phyloP scores from a whole-genome alignment of 2,113 vertebrate species.

The Platysteira castanea region DNA sequence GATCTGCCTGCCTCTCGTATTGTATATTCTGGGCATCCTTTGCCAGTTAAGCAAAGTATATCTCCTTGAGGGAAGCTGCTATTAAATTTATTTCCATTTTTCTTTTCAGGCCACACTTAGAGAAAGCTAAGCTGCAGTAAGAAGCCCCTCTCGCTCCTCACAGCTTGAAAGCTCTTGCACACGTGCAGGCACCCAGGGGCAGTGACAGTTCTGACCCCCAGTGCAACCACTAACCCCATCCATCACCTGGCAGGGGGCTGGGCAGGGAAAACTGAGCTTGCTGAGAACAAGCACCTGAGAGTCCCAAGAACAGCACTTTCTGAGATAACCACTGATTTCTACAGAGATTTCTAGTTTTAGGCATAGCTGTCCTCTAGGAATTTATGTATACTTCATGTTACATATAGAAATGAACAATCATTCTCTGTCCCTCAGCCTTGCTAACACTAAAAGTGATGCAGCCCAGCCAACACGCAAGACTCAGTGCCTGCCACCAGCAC shows the following conservation, averaged over 20 bases:
- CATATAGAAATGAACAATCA: neutral
- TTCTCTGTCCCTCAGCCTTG: neutral
- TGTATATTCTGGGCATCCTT: neutral
- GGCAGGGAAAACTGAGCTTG: neutral
- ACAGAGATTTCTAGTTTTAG: neutral
- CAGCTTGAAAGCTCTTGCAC: neutral
- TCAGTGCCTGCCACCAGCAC: neutral
- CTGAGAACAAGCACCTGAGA: neutral
- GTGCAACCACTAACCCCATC: neutral
- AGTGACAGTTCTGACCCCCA: neutral
- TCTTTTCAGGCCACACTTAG: neutral
- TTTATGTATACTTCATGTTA: neutral
- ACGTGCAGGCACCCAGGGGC: neutral
- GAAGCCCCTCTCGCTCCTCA: neutral
- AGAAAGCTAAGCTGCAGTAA: neutral
- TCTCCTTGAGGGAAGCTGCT: neutral
- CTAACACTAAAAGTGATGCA: neutral
- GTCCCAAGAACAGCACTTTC: neutral
- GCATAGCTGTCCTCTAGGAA: neutral
- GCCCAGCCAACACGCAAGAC: neutral
- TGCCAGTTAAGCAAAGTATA: neutral
- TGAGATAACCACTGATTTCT: neutral
- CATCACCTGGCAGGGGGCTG: neutral
- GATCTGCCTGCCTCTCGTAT: neutral
- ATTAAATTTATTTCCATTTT: neutral